Conservation (phyloP, 2,888 invertebrate species). For the Xylota segnis region DNA sequence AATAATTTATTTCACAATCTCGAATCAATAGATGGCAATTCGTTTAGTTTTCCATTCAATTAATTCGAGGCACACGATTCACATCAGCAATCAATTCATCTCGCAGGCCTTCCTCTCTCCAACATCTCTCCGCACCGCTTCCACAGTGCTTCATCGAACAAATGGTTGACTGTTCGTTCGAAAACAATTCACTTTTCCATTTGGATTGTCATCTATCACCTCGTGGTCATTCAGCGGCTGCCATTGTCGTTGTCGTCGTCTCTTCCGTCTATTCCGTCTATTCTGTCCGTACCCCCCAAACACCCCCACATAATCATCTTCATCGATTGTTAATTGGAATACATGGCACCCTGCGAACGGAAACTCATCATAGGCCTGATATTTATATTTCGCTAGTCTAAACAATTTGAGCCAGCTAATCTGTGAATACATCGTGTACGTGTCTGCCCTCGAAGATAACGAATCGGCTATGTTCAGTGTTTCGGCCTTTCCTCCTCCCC, state of each 20-base stretch:
- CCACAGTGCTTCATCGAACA: neutral
- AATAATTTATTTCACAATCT: conserved; percentile 33
- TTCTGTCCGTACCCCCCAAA: neutral
- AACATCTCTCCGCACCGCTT: neutral
- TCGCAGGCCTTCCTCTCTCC: neutral
- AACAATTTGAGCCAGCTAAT: conserved; percentile 20
- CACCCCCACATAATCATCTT: neutral
- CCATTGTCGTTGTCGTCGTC: neutral
- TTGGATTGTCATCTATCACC: conserved; percentile 24
- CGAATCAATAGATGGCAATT: conserved; percentile 25
- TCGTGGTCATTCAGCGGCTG: conserved; percentile 11
- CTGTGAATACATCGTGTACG: conserved; percentile 12
- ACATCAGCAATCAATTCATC: conserved; percentile 38
- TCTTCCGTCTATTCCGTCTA: too few species aligned
- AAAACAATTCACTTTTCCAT: conserved; percentile 33
- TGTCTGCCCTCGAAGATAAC: conserved; percentile 37
- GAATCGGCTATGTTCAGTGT: conserved; percentile 15
- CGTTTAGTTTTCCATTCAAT: conserved; percentile 43
- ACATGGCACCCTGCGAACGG: conserved; percentile 21
- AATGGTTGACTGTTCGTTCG: neutral
- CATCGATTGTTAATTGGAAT: conserved; percentile 29
- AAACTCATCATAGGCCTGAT: neutral
- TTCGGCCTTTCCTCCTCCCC: neutral
- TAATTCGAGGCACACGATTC: conserved; percentile 43
- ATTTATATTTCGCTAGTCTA: conserved; percentile 17